Percentiles rank a stretch among this genome's conserved stretches.
Evolutionary conservation across 2,113 vertebrate species (phyloP).

Genomic region (Prionailurus viverrinus): DNA sequence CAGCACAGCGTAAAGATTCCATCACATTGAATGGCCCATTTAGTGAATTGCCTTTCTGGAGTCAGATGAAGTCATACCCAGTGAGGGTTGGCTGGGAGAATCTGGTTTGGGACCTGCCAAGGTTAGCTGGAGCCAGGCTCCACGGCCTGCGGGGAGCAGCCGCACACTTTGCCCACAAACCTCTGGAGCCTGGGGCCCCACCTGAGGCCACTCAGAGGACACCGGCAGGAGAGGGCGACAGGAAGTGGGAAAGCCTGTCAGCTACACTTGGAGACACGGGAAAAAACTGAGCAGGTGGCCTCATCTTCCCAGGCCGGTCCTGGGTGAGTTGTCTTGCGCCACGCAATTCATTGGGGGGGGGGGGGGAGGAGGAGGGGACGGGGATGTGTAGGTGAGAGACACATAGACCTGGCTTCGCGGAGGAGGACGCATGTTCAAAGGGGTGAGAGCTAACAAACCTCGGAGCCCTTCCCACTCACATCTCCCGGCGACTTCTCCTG

Average conservation of each 20-base stretch:
- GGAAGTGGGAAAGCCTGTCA: constrained; percentile 53
- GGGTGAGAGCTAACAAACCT: constrained; percentile 64
- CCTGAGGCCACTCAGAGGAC: constrained; percentile 66
- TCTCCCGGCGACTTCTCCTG: neutral
- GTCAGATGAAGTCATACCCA: neutral
- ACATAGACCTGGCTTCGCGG: neutral
- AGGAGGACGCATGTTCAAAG: neutral
- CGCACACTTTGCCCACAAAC: neutral
- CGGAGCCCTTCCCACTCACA: neutral
- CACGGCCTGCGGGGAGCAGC: neutral
- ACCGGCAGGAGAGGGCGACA: constrained; percentile 52
- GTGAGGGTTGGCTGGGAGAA: neutral
- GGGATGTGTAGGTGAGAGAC: neutral
- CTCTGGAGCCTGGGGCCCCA: constrained; percentile 9
- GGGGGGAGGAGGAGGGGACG: fast-evolving
- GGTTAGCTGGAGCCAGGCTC: constrained; percentile 28
- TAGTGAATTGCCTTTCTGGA: neutral
- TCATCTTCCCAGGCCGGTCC: neutral
- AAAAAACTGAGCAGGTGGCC: constrained; percentile 56
- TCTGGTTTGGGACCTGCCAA: constrained; percentile 33
- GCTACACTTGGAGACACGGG: neutral
- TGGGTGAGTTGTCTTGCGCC: neutral
- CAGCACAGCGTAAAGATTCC: neutral
- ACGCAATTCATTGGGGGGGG: too few relatives aligned
- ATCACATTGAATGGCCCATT: neutral